Percentiles rank a stretch among this genome's conserved stretches.
These are phyloP conservation scores for Spodoptera picta DNA, from an alignment of 2,888 invertebrate genomes.

Conservation along the genomic window DNA sequence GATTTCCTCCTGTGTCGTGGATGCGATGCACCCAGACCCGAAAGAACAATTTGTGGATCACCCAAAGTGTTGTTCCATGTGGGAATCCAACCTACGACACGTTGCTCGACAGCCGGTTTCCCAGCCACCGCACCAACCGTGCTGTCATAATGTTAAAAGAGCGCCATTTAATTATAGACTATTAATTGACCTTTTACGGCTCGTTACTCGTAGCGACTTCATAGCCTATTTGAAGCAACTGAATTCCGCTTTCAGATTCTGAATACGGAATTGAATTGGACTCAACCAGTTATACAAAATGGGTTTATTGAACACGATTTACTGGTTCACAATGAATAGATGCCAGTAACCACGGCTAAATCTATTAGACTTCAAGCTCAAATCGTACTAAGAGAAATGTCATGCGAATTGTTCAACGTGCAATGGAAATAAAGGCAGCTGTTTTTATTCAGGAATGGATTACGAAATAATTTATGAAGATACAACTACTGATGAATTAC, in stretches of 20 bases:
- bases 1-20: too few relatives aligned
- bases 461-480: too few relatives aligned
- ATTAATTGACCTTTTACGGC: constrained; percentile 31
- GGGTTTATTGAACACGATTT: constrained; percentile 60
- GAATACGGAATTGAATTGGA: constrained; percentile 68
- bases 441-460: too few relatives aligned
- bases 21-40: too few relatives aligned
- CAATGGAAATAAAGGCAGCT: constrained; percentile 6
- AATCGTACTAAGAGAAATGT: constrained; percentile 26
- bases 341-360: constrained; percentile 50
- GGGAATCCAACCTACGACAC: too few relatives aligned
- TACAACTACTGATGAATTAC: too few relatives aligned
- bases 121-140: too few relatives aligned
- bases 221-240: constrained; percentile 45
- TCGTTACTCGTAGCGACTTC: constrained; percentile 39
- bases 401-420: constrained; percentile 13
- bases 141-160: background rate
- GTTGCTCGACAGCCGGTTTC: too few relatives aligned
- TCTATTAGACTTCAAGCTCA: constrained; percentile 42
- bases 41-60: too few relatives aligned
- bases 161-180: constrained; percentile 20
- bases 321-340: constrained; percentile 61
- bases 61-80: too few relatives aligned
- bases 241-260: constrained; percentile 54
- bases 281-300: constrained; percentile 57